Evolutionary conservation across 2,888 invertebrate species (phyloP).

Genomic region (Drosophila emarginata): DNA sequence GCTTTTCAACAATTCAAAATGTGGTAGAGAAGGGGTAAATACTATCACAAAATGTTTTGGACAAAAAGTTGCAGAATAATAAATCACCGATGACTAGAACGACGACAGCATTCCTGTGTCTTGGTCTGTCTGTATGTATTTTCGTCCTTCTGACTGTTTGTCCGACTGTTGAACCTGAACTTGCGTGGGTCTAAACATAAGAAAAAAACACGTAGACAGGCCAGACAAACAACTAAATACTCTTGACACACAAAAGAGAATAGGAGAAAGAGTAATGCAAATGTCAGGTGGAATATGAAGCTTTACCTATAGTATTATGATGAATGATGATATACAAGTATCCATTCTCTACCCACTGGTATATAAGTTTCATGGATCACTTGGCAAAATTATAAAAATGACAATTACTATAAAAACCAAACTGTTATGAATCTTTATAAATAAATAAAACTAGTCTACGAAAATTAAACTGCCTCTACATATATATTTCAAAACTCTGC

Average conservation of each 20-base stretch:
- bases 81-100: constrained; percentile 62
- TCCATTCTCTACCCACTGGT: background rate
- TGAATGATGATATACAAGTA: constrained; percentile 1
- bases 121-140: constrained; percentile 9
- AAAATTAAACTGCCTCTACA: too few species aligned
- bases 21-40: background rate
- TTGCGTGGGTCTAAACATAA: background rate
- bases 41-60: constrained; percentile 22
- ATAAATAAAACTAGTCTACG: background rate
- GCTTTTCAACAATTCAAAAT: constrained; percentile 43
- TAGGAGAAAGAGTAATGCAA: constrained; percentile 1
- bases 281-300: constrained; percentile 11
- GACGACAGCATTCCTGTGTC: constrained; percentile 42
- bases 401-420: background rate
- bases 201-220: constrained; percentile 14
- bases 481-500: too few species aligned
- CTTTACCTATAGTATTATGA: constrained; percentile 1
- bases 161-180: constrained; percentile 42
- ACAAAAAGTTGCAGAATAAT: constrained; percentile 63
- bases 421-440: background rate
- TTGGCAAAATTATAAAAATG: background rate
- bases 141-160: constrained; percentile 21
- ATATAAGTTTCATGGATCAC: background rate
- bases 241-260: constrained; percentile 15
- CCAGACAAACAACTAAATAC: constrained; percentile 28